A percentile compares a stretch with the other conserved stretches of the same genome.
Conservation (phyloP, 2,113 vertebrate genomes). For the Myanophis thanlyinensis region DNA sequence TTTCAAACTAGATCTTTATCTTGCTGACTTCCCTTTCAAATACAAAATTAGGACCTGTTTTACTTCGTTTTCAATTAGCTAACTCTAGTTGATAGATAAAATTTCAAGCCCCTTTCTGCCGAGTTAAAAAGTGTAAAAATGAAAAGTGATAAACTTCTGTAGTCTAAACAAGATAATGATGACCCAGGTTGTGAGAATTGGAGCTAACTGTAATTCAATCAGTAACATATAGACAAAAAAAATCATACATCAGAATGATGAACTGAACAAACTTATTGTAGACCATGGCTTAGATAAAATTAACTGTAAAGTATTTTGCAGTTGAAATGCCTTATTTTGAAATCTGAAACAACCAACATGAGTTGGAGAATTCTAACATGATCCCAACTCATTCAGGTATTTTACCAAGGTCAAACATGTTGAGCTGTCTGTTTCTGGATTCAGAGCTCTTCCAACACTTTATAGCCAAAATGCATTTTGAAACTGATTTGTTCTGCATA, state of each 20-base stretch:
- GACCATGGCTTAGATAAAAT: not conserved
- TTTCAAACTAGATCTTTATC: not conserved
- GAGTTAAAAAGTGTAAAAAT: not conserved
- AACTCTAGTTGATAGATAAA: not conserved
- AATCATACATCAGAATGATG: not conserved
- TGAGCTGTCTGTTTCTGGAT: not conserved
- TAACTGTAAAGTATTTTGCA: not conserved
- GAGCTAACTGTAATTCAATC: not conserved
- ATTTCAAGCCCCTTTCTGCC: not conserved
- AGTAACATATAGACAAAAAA: not conserved
- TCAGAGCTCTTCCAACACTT: not conserved
- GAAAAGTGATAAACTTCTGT: not conserved
- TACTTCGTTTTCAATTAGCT: not conserved
- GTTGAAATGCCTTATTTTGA: not conserved
- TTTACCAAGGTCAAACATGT: not conserved
- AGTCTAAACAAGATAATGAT: not conserved
- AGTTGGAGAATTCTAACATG: not conserved
- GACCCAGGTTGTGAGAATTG: not conserved
- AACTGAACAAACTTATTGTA: not conserved
- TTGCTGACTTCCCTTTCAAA: not conserved
- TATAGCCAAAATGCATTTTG: not conserved
- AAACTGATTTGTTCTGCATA: not conserved
- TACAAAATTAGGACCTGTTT: not conserved
- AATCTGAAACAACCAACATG: not conserved
- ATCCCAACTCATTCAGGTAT: not conserved